Evolutionary conservation across 2,888 invertebrate species (phyloP).

Genomic region (Diarsia rubi): DNA sequence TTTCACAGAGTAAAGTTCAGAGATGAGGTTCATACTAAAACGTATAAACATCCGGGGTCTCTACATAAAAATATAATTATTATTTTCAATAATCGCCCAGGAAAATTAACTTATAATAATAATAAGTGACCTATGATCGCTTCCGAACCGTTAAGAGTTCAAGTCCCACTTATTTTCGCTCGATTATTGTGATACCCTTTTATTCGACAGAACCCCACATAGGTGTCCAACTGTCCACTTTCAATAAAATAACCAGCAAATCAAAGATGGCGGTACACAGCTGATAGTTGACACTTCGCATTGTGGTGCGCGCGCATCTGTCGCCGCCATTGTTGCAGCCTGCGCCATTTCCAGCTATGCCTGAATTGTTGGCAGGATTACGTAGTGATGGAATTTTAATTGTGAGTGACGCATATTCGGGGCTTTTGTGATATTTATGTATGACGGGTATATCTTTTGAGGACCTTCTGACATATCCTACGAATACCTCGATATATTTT

Average conservation of each 20-base stretch:
- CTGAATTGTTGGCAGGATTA: conserved; percentile 57
- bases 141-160: conserved; percentile 5
- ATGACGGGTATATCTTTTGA: background rate
- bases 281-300: conserved; percentile 71
- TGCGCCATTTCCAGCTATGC: conserved; percentile 59
- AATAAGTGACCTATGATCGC: background rate
- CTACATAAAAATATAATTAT: background rate
- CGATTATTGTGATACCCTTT: conserved; percentile 19
- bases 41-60: background rate
- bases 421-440: conserved; percentile 12
- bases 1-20: too few species aligned
- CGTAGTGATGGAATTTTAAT: conserved; percentile 21
- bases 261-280: conserved; percentile 68
- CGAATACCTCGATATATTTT: background rate
- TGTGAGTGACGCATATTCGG: conserved; percentile 19
- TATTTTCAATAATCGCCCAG: background rate
- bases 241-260: conserved; percentile 50
- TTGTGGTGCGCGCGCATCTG: conserved; percentile 72
- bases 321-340: conserved; percentile 65
- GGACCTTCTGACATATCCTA: conserved; percentile 12
- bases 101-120: too few species aligned
- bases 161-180: background rate
- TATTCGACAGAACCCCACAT: conserved; percentile 34
- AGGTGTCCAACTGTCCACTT: conserved; percentile 58
- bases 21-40: background rate